Base-by-base conservation (phyloP, 2,113 vertebrate genomes). In the Paralichthys olivaceus region DNA sequence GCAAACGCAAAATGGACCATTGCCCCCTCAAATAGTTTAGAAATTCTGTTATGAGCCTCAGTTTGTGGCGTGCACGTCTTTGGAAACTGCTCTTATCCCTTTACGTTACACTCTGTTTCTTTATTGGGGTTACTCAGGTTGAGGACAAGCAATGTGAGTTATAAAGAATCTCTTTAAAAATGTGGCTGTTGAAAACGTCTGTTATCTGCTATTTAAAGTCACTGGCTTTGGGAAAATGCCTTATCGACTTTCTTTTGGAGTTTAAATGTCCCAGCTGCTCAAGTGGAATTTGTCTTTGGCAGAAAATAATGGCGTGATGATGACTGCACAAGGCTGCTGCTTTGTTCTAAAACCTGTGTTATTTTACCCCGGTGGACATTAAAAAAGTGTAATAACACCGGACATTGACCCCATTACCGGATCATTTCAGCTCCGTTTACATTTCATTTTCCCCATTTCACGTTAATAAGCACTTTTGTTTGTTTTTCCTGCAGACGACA, bases 391-490 rank as follows among this genome's bases (percentile, higher is more conserved):
- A 12, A 57, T 69, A 32, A 60, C 49, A 59, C 59, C 5, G 11
- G 25, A 57, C 3, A 28, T 7, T 65, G 66, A 72, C 15, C 34
- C 19, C 25, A 43, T 37, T 11, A 15, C 60, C 22, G 49, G 22
- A 57, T 69, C 2, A 72, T 45, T 68, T 60, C 22, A 57, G 23
- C n/a, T 65, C 1, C 0, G 64, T 79, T 69, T 79, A 60, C 23
- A 37, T 74, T 83, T 78, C 11, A 76, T 76, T 82, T 60, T 60
- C 14, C 29, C 49, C 26, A n/a, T 77, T 75, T 69, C 15, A 37
- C 55, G 20, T 55, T 11, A 49, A 56, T 69, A 64, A 64, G 49
- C 23, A 43, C 60, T 40, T 55, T 23, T 71, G 53, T 80, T 82
- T 82, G 37, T 63, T n/a, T 55, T 79, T 78, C n/a, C 62, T 25